Base-by-base conservation (phyloP, 2,797 vertebrate genomes). In the Hipposideros larvatus region DNA sequence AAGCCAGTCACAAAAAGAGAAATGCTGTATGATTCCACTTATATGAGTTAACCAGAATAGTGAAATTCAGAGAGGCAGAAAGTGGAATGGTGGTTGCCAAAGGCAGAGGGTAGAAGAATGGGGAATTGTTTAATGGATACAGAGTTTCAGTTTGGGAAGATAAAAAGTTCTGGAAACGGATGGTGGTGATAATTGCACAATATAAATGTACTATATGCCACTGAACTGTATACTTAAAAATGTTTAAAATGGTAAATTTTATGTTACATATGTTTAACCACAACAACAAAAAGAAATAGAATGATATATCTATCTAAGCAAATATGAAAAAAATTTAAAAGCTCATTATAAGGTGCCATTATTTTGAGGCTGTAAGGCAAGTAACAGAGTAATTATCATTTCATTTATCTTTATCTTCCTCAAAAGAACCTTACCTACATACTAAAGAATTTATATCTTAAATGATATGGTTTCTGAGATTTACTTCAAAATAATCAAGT, bases 401-500 rank as follows among this genome's bases (percentile, higher is more conserved):
- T 70, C 75, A 90, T 51, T 66, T 74, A 80, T 34, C 19, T 91
- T 91, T 41, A 68, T 63, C 57, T 78, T 96, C 43, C 26, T 75
- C 66, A 88, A 88, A 84, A 59, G 14, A 75, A 80, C 2, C 19
- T 46, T 43, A 87, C 0, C 4, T 2, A 31, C 3, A 66, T 1
- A 43, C 46, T 87, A 84, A 68, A 91, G 4, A 79, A 92, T n/a
- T 51, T 51, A 28, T 26, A 57, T 24, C n/a, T 46, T 83, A 78
- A 90, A 63, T 82, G 46, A 80, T 11, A 63, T 21, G 19, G 57
- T 90, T 92, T 74, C 66, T 68, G 73, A 63, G 13, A 78, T 83
- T 94, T 55, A 26, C 41, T 82, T 92, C 82, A 83, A 91, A 95
- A 92, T 48, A 79, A 79, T 83, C 41, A 87, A 41, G 14, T 15